phyloP scores from a whole-genome alignment of 2,113 vertebrate species.

The Dinomys branickii region DNA sequence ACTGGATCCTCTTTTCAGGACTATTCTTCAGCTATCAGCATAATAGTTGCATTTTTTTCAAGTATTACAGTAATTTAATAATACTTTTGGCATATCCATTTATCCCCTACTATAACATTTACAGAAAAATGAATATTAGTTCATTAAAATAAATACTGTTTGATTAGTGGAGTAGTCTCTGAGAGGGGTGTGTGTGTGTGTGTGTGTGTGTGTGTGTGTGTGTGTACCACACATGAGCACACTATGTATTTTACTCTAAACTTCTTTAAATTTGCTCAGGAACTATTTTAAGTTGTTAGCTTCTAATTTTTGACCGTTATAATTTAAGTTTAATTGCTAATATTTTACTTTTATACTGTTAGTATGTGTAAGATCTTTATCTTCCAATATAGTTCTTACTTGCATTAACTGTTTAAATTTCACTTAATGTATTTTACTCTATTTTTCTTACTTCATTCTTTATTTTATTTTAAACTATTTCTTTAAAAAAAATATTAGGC shows the following conservation, averaged over 20 bases:
- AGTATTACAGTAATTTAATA: neutral
- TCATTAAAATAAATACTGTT: constrained; percentile 14
- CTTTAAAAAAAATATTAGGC: neutral
- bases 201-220: neutral
- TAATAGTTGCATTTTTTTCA: neutral
- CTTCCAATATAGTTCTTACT: neutral
- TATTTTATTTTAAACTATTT: neutral
- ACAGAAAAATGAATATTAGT: neutral
- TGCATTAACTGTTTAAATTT: neutral
- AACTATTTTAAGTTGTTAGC: too few species aligned
- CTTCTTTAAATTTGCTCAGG: neutral
- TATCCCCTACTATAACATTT: neutral
- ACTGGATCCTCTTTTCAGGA: neutral
- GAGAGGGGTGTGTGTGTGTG: neutral
- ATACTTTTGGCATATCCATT: neutral
- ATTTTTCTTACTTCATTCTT: neutral
- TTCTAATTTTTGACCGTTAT: neutral
- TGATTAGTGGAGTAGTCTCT: neutral
- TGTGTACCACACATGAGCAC: neutral
- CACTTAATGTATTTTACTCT: neutral
- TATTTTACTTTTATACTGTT: neutral
- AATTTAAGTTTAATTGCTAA: neutral
- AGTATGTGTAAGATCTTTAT: neutral
- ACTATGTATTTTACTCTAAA: neutral
- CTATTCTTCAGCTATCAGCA: neutral